Conservation (phyloP, 1,140 invertebrate genomes). For the Zaprionus davidi region DNA sequence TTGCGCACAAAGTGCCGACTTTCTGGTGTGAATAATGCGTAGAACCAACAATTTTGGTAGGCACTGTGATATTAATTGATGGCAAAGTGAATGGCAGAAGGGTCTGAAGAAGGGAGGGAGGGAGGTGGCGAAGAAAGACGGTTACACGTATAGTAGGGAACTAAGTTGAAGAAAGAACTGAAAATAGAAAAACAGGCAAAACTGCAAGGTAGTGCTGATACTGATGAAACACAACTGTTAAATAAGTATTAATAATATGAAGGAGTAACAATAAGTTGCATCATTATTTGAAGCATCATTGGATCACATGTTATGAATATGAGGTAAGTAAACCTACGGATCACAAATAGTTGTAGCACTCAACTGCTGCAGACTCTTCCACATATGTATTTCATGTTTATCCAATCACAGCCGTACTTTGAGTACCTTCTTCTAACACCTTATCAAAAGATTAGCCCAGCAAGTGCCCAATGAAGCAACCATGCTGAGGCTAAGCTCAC, state of each 20-base stretch:
- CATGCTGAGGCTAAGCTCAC: slow-evolving; percentile 24
- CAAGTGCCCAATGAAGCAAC: slow-evolving; percentile 10
- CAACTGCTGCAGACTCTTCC: too few species aligned
- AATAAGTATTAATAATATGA: not conserved
- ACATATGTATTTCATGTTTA: too few species aligned
- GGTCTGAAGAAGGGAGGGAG: not conserved
- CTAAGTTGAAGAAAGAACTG: too few species aligned
- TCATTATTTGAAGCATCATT: too few species aligned
- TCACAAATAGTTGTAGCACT: too few species aligned
- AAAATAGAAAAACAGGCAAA: too few species aligned
- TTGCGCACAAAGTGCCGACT: slow-evolving; percentile 55
- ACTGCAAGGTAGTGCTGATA: not conserved
- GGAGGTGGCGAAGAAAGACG: not conserved
- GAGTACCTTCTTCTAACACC: not conserved
- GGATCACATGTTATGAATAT: too few species aligned
- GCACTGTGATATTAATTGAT: slow-evolving; percentile 66
- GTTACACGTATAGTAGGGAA: not conserved
- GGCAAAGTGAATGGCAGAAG: slow-evolving; percentile 7
- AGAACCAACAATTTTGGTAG: slow-evolving; percentile 44
- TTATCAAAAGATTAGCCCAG: not conserved
- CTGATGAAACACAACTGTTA: not conserved
- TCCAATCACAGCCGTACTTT: not conserved
- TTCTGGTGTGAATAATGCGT: slow-evolving; percentile 62
- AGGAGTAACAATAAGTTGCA: too few species aligned
- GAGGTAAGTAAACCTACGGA: too few species aligned